Conservation (phyloP, 1,140 invertebrate genomes). For the Drosophila ogumai region DNA sequence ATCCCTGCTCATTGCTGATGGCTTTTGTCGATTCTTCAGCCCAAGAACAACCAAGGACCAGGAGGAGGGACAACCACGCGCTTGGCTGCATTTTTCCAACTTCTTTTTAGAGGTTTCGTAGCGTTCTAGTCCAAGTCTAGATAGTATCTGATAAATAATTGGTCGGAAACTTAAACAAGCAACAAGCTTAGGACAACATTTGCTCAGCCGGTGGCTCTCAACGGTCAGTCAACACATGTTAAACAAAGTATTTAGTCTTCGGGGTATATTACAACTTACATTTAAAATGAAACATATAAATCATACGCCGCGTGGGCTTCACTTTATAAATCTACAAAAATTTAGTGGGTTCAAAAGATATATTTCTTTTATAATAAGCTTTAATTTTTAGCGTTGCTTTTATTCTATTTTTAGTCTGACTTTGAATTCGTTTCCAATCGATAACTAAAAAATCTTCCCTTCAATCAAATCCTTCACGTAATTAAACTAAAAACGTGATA, state of each 20-base stretch:
- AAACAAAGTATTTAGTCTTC: neutral
- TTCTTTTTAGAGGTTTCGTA: neutral
- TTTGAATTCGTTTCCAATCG: constrained; percentile 17
- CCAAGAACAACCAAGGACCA: neutral
- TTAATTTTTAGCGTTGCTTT: neutral
- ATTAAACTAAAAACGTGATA: constrained; percentile 77
- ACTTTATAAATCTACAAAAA: neutral
- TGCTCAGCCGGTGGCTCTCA: neutral
- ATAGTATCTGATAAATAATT: neutral
- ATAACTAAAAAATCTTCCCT: constrained; percentile 42
- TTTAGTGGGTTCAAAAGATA: neutral
- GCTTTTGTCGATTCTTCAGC: neutral
- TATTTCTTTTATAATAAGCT: neutral
- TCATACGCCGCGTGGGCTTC: too few relatives aligned
- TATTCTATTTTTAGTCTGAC: neutral
- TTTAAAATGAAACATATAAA: neutral
- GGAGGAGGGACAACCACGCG: neutral
- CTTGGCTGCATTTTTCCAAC: neutral
- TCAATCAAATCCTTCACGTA: constrained; percentile 67
- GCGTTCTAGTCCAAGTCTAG: neutral
- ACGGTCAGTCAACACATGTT: neutral
- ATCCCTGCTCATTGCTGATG: neutral
- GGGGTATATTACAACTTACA: neutral
- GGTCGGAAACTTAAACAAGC: neutral
- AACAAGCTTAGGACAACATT: neutral